phyloP scores from a whole-genome alignment of 2,797 vertebrate species.

The Myotis vivesi region DNA sequence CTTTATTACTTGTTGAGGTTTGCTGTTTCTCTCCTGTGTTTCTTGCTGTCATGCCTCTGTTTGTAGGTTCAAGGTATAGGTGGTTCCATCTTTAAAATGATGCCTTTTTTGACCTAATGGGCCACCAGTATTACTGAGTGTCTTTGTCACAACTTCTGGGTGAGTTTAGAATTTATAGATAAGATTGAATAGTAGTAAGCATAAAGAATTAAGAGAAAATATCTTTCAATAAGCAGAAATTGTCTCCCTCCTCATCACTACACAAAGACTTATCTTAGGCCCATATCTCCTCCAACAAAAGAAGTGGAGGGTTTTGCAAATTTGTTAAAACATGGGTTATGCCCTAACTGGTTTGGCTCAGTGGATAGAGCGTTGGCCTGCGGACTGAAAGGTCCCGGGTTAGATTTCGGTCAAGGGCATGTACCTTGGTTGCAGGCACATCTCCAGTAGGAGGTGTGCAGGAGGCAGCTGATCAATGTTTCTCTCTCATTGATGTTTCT shows the following conservation, averaged over 20 bases:
- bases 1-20: not conserved
- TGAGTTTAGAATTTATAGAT: not conserved
- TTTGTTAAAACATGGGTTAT: not conserved
- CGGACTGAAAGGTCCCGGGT: no score
- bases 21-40: conserved; percentile 13
- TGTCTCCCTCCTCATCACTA: not conserved
- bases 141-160: not conserved
- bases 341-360: no score
- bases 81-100: not conserved
- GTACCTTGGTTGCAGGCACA: no score
- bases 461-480: no score
- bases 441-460: no score
- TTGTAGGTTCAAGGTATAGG: not conserved
- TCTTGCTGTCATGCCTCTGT: not conserved
- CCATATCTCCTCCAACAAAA: not conserved
- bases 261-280: not conserved
- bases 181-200: not conserved
- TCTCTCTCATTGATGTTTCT: no score
- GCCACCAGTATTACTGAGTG: not conserved
- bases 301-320: not conserved
- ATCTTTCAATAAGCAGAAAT: not conserved
- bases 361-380: no score
- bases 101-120: not conserved
- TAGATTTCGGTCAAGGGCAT: no score
- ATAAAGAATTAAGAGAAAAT: not conserved